Base-by-base conservation (phyloP, 2,113 vertebrate genomes). In the Megaceryle maxima region DNA sequence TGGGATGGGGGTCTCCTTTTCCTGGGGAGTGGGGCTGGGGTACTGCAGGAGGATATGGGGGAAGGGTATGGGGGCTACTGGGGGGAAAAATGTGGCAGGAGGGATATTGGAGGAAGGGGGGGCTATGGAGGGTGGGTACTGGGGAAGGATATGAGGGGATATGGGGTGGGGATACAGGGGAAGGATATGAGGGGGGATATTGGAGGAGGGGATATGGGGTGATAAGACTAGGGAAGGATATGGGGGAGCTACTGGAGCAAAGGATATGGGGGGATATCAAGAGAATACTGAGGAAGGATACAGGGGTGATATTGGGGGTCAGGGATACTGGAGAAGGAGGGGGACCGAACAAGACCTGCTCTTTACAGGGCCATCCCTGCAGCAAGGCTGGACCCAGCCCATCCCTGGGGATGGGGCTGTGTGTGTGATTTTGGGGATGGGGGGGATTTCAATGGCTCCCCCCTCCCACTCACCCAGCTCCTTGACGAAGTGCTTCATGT, bases 401-500 rank as follows among this genome's bases (percentile, higher is more conserved):
- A 37, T 7, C 35, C 59, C 17, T 29, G 35, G 13, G 18, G 9
- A 28, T 13, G 11, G 5, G 16, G 17, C 37, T 37, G 19, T 10
- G 18, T 17, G 14, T 8, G 22, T 11, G 63, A 13, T 7, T 12
- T 15, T 16, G 35, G 48, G 37, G 44, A 14, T 33, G 56, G 56
- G n/a, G 57, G 57, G 20, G 22, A 50, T 50, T 50, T 50, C 48
- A 5, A 10, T 20, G 16, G 35, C 56, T 11, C 11, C 17, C 57
- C 20, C 62, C 24, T 37, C 17, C 0, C 19, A 67, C 98, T 95
- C 97, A 99, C 99, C 99, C 90, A 99, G 88, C 82, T 97, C 98
- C 78, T 99, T 99, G 91, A 99, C 97, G 85, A 99, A 99, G 37
- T 99, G 98, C 93, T 99, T 99, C 99, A 99, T 99, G 95, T 99